Evolutionary conservation across 2,888 invertebrate genomes (phyloP), one percentile per base, ranked within the genome.

Genomic region (Azorinus chamasolen): DNA sequence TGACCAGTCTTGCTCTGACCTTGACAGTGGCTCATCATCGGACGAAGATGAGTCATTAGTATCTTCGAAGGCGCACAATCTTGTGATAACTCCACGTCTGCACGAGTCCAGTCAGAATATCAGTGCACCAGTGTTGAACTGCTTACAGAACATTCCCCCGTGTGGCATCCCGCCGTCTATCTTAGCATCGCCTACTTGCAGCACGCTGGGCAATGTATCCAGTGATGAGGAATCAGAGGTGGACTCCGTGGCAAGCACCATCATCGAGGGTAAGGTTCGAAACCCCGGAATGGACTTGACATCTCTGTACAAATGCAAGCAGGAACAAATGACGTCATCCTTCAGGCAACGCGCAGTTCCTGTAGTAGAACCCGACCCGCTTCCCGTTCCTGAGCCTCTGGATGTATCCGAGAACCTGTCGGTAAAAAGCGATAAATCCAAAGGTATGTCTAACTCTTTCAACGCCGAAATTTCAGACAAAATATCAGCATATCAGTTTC

Each of bases 171-270:
- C 78, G 10, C 54, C 71, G 0, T 79, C 81, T 6, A 65, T 74
- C 12, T 41, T 77, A 22, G 73, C 73, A 4, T 54, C 79, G 10
- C 54, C 59, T 5, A 63, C 80, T 12, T 63, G 65, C 14, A 79
- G 75, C 48, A 58, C 69, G 3, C 53, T 75, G 12, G 75, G 48
- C 3, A 69, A 73, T 59, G 62, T 55, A 8, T 75, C 81, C 0
- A 79, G 78, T 43, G 81, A 62, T 10, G 71, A 74, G n/a, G 80
- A 82, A 24, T 77, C 74, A 12, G 80, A 80, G 27, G 80, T 69
- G 12, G 80, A 80, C 65, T 72, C 76, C 6, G 65, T 75, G 0
- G 75, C 80, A 0, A 76, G 72, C 37, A 72, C 80, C 4, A 69
- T 65, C 5, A 32, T 61, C 12, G 80, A 76, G 14, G 69, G 73